phyloP scores from a whole-genome alignment of 2,797 vertebrate genomes.

The Dipus sagitta region DNA sequence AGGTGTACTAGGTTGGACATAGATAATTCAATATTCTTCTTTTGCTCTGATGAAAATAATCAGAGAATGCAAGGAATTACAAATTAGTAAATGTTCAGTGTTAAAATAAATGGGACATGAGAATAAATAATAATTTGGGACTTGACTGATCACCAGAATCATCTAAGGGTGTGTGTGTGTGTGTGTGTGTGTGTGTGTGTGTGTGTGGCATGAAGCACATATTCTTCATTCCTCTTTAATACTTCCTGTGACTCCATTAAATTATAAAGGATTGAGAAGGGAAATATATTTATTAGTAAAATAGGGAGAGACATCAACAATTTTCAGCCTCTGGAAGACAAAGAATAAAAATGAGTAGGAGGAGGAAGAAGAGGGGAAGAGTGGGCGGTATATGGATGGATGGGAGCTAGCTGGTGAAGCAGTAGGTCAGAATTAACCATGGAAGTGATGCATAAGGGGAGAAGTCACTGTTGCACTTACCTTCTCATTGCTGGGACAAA shows the following conservation, averaged over 20 bases:
- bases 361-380: neutral
- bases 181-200: no score
- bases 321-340: neutral
- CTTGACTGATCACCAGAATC: neutral
- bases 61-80: neutral
- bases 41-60: neutral
- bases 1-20: neutral
- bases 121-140: neutral
- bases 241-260: neutral
- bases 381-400: neutral
- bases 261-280: slow-evolving; percentile 2
- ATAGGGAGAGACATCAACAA: neutral
- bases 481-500: no score
- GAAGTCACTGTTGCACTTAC: neutral
- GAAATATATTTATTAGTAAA: neutral
- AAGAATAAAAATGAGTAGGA: neutral
- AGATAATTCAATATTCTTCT: neutral
- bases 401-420: neutral
- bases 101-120: neutral
- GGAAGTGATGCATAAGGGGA: neutral
- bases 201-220: no score
- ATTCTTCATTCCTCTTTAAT: neutral
- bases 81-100: neutral
- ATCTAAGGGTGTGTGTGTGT: neutral
- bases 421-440: neutral